Evolutionary conservation across 2,113 vertebrate species (phyloP).

Genomic region (Pangasianodon gigas): DNA sequence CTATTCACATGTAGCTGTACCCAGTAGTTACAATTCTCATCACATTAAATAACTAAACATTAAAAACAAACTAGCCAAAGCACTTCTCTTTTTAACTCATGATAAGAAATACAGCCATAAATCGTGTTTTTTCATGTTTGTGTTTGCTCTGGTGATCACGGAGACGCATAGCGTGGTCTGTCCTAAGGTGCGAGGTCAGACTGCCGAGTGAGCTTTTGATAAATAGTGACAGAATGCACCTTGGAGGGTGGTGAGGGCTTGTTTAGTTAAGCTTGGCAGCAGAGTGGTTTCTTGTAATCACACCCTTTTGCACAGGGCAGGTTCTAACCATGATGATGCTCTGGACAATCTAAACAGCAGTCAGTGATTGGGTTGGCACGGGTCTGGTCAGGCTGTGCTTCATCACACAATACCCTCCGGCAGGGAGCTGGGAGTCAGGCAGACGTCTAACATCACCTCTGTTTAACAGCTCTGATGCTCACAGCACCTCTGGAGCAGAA

Average conservation of each 20-base stretch:
- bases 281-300: constrained; percentile 46
- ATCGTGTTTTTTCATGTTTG: constrained; percentile 41
- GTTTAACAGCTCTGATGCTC: constrained; percentile 44
- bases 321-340: constrained; percentile 47
- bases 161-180: constrained; percentile 68
- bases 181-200: constrained; percentile 81
- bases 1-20: constrained; percentile 91
- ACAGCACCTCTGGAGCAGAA: constrained; percentile 72
- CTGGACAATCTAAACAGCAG: constrained; percentile 48
- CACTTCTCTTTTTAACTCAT: constrained; percentile 52
- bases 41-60: constrained; percentile 92
- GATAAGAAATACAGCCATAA: constrained; percentile 56
- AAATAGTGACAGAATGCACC: constrained; percentile 55
- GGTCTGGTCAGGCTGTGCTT: constrained; percentile 52
- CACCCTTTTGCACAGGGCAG: constrained; percentile 32
- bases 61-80: constrained; percentile 67
- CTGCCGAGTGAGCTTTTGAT: constrained; percentile 45
- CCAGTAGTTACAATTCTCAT: constrained; percentile 76
- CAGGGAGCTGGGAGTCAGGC: constrained; percentile 7
- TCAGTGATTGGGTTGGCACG: constrained; percentile 62
- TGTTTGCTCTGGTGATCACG: constrained; percentile 63
- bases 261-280: constrained; percentile 42
- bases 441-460: constrained; percentile 1
- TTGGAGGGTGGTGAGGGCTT: constrained; percentile 16
- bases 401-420: constrained; percentile 43